phyloP scores from a whole-genome alignment of 2,113 vertebrate genomes.

The Cheirogaleus medius region DNA sequence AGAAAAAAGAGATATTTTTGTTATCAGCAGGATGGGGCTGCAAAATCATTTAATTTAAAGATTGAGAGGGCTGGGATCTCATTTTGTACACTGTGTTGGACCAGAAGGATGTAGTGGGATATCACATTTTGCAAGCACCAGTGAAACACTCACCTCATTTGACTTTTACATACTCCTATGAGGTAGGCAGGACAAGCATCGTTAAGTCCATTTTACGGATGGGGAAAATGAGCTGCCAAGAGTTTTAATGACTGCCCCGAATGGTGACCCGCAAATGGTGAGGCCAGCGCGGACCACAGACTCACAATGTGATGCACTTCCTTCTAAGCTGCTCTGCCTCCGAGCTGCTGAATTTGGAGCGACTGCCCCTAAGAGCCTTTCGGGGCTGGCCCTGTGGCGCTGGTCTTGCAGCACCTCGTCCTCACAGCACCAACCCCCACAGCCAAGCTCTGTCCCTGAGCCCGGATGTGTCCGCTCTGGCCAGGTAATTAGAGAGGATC shows the following conservation, averaged over 20 bases:
- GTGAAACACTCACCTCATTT: background rate
- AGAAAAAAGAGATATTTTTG: background rate
- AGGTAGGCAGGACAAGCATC: background rate
- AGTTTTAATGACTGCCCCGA: background rate
- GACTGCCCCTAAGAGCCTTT: background rate
- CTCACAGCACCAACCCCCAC: slow-evolving; percentile 43
- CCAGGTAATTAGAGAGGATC: slow-evolving; percentile 72
- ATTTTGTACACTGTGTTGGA: background rate
- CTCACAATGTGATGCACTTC: accelerated
- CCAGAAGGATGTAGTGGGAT: background rate
- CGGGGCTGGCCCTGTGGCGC: slow-evolving; percentile 55
- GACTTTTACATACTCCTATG: background rate
- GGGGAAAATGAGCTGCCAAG: background rate
- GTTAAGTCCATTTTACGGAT: background rate
- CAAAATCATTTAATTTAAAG: background rate
- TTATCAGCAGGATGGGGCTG: slow-evolving; percentile 17
- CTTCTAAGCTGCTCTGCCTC: background rate
- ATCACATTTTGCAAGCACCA: background rate
- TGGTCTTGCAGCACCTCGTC: slow-evolving; percentile 74
- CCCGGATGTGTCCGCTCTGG: slow-evolving; percentile 48
- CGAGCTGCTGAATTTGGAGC: background rate
- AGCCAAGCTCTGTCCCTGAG: slow-evolving; percentile 67
- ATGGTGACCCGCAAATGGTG: background rate
- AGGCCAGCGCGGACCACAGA: background rate
- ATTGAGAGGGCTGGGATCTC: background rate